Base-by-base conservation (phyloP, 1,140 invertebrate species). In the Pseudomyrmex pallidus region DNA sequence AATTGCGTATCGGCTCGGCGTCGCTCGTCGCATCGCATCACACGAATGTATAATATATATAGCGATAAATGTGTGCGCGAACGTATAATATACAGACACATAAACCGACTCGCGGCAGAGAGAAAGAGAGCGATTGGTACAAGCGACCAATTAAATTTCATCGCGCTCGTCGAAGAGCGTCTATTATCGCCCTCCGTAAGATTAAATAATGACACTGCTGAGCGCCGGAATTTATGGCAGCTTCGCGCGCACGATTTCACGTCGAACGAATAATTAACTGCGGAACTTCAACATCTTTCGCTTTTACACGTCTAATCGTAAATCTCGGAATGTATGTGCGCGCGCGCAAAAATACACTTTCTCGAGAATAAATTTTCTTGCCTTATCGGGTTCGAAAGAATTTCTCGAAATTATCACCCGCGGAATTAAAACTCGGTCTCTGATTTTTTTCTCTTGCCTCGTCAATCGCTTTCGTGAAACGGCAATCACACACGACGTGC, bases 151-250 rank as follows among this genome's bases (percentile, higher is more conserved):
- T 80, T 80, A 80, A 80, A 80, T 80, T 35, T 80, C 66, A 80
- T 80, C 66, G 76, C 66, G 76, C 57, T 72, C 74, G 63, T 44
- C 59, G 52, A 35, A 54, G 78, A 52, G 22, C 50, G 25, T 50
- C 77, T 67, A 87, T 89, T 89, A 89, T 89, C 87, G 44, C 56
- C 64, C 35, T 35, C 59, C 62, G 61, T 67, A 74, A 88, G 74
- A 86, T 80, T 78, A 46, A 67, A 89, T 82, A 89, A 89, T 87
- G 73, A 63, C 62, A 85, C 76, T 67, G 76, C n/a, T 35, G 15
- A 35, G 52, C 61, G 54, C 61, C 74, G 67, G 35, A 5, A 72
- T 82, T 70, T 83, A 70, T 70, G 35, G 64, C 66, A 48, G 52
- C 64, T 78, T 59, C 76, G 57, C 25, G 35, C 52, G 68, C 76